These are phyloP conservation scores for Neelides sp. DNA, from an alignment of 1,140 invertebrate species.

Conservation along the genomic window DNA sequence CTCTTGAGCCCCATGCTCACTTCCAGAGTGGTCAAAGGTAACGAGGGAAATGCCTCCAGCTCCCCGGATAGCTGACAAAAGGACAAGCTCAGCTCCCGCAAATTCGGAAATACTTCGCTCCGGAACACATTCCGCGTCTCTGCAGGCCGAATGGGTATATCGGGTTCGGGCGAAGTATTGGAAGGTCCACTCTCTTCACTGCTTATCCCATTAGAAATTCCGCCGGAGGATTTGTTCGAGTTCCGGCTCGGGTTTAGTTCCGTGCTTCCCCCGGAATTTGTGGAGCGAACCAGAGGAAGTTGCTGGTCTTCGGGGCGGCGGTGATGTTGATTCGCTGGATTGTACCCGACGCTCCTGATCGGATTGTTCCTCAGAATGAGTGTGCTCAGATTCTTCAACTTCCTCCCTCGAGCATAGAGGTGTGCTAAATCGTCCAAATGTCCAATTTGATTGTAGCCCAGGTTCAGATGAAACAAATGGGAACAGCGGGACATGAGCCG, in stretches of 20 bases:
- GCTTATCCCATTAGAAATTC: neutral
- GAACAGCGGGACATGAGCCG: constrained; percentile 21
- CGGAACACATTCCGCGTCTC: constrained; percentile 20
- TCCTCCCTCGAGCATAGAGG: constrained; percentile 11
- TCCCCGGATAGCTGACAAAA: constrained; percentile 73
- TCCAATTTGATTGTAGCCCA: constrained; percentile 30
- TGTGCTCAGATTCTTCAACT: constrained; percentile 51
- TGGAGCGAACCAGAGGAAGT: constrained; percentile 12
- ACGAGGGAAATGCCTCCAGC: constrained; percentile 56
- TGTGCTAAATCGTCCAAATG: constrained; percentile 28
- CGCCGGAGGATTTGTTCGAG: neutral
- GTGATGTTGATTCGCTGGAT: no score
- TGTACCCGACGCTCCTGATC: constrained; percentile 54
- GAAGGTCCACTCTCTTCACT: neutral
- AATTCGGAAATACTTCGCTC: constrained; percentile 38
- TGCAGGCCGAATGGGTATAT: neutral
- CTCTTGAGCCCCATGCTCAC: constrained; percentile 68
- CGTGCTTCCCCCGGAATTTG: no score
- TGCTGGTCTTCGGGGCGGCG: constrained; percentile 52
- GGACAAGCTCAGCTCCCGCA: constrained; percentile 73
- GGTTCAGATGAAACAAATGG: constrained; percentile 26
- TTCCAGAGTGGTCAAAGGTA: constrained; percentile 65
- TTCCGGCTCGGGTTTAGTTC: neutral
- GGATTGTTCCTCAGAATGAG: constrained; percentile 72
- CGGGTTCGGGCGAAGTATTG: neutral